Base-by-base conservation (phyloP, 1,140 invertebrate species). In the Meteorus sp. region DNA sequence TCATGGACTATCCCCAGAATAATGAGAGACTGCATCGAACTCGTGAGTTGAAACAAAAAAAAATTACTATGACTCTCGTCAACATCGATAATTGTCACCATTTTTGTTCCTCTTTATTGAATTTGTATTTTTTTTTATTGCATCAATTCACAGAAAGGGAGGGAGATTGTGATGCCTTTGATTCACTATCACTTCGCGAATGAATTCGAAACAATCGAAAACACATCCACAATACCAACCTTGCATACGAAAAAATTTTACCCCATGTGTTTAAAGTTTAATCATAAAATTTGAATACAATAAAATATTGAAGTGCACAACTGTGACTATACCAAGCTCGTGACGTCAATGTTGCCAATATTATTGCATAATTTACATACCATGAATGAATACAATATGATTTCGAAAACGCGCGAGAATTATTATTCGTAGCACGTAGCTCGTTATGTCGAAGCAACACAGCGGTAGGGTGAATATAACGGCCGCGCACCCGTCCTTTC, bases 361-460 rank as follows among this genome's bases (percentile, higher is more conserved):
- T 3, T 39, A 11, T 13, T 8, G 35, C 35, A 41, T 51, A 27
- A 43, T 58, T 51, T 43, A 29, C 35, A 41, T 52, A 20, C 7
- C 20, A 13, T 2, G 31, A 47, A 43, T 47, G 43, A 37, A 15
- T 47, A 23, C 23, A 5, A n/a, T 48, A 44, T 23, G 47, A 23
- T 35, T 27, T n/a, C 6, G 11, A 6, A 31, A 44, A 60, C 2
- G 13, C 19, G 17, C n/a, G 8, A 27, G 17, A 50, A 50, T 50
- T 8, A 50, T 31, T 50, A 56, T 55, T 60, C 52, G 37, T 29
- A 19, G 27, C 52, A 56, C 52, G 59, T 15, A 33, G 25, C 31
- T 41, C 52, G 52, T 60, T 60, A 55, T 60, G 39, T 37, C 31
- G 25, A 55, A 55, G 22, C 15, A 50, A 50, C 25, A 13, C 33